Evolutionary conservation across 2,888 invertebrate genomes (phyloP).

Genomic region (Caenorhabditis sp.): DNA sequence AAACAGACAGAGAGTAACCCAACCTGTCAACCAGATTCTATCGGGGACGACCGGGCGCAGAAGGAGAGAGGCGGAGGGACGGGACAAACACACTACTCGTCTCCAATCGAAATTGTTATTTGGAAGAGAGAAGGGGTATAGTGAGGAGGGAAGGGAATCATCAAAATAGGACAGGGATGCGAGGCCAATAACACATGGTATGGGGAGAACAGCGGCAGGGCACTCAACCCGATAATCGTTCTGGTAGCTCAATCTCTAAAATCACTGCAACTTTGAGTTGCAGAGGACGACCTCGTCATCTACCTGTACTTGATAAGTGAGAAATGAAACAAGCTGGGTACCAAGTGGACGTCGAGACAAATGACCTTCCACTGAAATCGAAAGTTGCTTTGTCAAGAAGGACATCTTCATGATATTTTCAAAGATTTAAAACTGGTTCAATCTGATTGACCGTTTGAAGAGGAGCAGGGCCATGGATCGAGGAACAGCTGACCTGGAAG

Average conservation of each 20-base stretch:
- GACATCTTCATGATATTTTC: no score
- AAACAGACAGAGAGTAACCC: slow-evolving; percentile 23
- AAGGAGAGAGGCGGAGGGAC: slow-evolving; percentile 22
- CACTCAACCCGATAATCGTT: no score
- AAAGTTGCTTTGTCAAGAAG: background rate
- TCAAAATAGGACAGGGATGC: slow-evolving; percentile 4
- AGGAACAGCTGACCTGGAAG: slow-evolving; percentile 50
- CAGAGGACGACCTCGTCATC: background rate
- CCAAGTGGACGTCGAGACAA: background rate
- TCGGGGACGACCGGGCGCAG: slow-evolving; percentile 13
- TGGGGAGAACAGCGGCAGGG: no score
- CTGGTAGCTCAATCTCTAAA: background rate
- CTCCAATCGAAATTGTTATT: slow-evolving; percentile 35
- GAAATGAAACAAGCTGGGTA: background rate
- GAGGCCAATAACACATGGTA: background rate
- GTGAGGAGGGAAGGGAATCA: background rate
- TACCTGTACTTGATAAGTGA: background rate
- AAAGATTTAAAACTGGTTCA: background rate
- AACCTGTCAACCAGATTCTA: slow-evolving; percentile 58
- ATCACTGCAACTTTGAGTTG: background rate
- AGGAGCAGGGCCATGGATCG: slow-evolving; percentile 21
- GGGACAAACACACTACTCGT: slow-evolving; percentile 18
- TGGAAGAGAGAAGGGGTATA: slow-evolving; percentile 17
- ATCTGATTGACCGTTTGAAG: background rate
- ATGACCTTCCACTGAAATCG: background rate